Percentiles rank a stretch among this genome's conserved stretches.
phyloP scores from a whole-genome alignment of 2,113 vertebrate genomes.

The Heterotis niloticus region DNA sequence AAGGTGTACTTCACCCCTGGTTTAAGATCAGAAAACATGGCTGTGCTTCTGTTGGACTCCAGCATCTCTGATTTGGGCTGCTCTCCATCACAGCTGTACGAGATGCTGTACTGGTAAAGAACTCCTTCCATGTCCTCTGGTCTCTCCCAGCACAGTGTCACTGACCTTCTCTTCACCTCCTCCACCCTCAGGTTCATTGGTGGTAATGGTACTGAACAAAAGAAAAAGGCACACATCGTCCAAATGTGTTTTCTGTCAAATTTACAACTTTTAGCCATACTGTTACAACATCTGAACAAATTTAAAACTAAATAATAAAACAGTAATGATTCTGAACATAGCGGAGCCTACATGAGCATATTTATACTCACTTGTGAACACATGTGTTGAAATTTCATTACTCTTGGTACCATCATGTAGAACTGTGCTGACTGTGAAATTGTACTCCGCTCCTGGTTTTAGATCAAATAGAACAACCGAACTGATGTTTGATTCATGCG shows the following conservation, averaged over 20 bases:
- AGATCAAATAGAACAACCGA: background rate
- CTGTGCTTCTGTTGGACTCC: background rate
- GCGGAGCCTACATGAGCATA: too few species aligned
- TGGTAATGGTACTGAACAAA: conserved; percentile 6
- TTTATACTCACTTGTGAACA: conserved; percentile 32
- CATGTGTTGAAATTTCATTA: background rate
- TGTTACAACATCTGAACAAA: too few species aligned
- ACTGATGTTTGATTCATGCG: too few species aligned
- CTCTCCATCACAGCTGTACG: conserved; percentile 14
- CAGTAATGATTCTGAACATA: too few species aligned
- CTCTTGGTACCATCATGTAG: conserved; percentile 6
- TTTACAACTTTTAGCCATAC: too few species aligned
- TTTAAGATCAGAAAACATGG: background rate
- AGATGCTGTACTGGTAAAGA: background rate
- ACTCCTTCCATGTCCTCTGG: conserved; percentile 18
- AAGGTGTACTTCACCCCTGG: conserved; percentile 30
- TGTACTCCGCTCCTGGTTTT: too few species aligned
- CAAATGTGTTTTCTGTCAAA: too few species aligned
- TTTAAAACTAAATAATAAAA: too few species aligned
- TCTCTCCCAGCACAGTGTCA: conserved; percentile 20
- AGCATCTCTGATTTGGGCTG: background rate
- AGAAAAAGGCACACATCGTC: background rate
- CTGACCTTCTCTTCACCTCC: conserved; percentile 17
- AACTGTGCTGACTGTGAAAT: too few species aligned
- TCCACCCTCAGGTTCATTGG: background rate